Percentiles rank a stretch among this genome's conserved stretches.
Evolutionary conservation across 2,113 vertebrate species (phyloP).

Genomic region (Heloderma charlesbogerti): DNA sequence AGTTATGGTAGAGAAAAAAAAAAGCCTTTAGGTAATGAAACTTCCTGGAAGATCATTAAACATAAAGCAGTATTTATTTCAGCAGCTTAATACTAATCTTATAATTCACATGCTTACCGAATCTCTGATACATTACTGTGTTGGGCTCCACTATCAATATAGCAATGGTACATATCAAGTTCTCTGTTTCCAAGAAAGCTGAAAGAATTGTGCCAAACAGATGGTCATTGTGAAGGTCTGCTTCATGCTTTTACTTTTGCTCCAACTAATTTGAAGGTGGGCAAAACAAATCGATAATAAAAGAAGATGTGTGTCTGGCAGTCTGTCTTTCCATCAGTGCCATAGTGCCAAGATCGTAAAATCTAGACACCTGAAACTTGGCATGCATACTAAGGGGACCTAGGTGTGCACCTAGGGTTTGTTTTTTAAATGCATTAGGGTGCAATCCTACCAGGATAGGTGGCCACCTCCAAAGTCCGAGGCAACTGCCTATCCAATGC

Average conservation of each 20-base stretch:
- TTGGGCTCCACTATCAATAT: slow-evolving; percentile 28
- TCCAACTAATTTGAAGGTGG: background rate
- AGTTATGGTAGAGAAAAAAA: background rate
- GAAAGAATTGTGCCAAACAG: slow-evolving; percentile 35
- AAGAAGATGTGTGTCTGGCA: background rate
- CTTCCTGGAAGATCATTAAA: slow-evolving; percentile 24
- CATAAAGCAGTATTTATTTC: slow-evolving; percentile 28
- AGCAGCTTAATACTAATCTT: slow-evolving; percentile 39
- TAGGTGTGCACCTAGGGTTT: too few species aligned
- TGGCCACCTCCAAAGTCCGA: too few species aligned
- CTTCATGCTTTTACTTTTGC: slow-evolving; percentile 3
- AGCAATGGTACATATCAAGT: slow-evolving; percentile 10
- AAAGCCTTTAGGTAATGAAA: slow-evolving; percentile 15
- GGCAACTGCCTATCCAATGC: too few species aligned
- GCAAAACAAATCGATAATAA: slow-evolving; percentile 16
- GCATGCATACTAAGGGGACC: too few species aligned
- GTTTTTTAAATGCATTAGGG: too few species aligned
- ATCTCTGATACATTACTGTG: slow-evolving; percentile 35
- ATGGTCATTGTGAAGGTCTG: background rate
- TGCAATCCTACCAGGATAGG: too few species aligned
- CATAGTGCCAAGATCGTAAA: too few species aligned
- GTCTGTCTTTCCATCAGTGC: too few species aligned
- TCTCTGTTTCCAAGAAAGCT: slow-evolving; percentile 37
- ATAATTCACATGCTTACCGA: slow-evolving; percentile 24
- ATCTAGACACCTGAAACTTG: too few species aligned